A percentile compares a stretch with the other conserved stretches of the same genome.
phyloP scores from a whole-genome alignment of 1,140 invertebrate species.

The Laupala kohalensis region DNA sequence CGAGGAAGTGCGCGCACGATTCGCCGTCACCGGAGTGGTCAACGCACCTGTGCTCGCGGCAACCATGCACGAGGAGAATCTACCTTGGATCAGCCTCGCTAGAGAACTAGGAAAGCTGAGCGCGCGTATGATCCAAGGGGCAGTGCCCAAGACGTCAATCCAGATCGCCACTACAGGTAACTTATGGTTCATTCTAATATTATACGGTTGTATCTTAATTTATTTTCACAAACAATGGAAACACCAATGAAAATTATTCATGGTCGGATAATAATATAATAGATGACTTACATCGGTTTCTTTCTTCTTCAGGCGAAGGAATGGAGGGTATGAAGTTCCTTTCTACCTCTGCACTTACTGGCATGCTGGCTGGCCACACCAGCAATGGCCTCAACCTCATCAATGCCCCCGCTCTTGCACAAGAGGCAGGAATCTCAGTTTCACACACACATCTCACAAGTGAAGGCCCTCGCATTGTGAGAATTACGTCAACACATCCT shows the following conservation, averaged over 20 bases:
- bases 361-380: conserved; percentile 33
- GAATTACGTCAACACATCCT: conserved; percentile 22
- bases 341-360: conserved; percentile 65
- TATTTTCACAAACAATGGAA: no score
- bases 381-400: conserved; percentile 41
- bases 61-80: conserved; percentile 32
- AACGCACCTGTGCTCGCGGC: conserved; percentile 44
- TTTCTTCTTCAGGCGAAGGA: conserved; percentile 42
- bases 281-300: no score
- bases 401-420: conserved; percentile 40
- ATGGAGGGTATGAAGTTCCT: conserved; percentile 93
- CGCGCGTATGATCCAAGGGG: neutral
- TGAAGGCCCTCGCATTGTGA: conserved; percentile 18
- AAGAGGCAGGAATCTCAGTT: conserved; percentile 37
- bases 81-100: conserved; percentile 43
- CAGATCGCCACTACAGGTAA: conserved; percentile 4
- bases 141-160: neutral
- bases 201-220: no score
- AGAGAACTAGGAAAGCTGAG: conserved; percentile 32
- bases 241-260: no score
- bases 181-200: no score
- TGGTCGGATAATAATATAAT: no score
- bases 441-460: conserved; percentile 20
- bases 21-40: conserved; percentile 35
- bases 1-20: conserved; percentile 19